Percentiles rank a stretch among this genome's conserved stretches.
Evolutionary conservation across 2,113 vertebrate species (phyloP).

Genomic region (Fregetta grallaria): DNA sequence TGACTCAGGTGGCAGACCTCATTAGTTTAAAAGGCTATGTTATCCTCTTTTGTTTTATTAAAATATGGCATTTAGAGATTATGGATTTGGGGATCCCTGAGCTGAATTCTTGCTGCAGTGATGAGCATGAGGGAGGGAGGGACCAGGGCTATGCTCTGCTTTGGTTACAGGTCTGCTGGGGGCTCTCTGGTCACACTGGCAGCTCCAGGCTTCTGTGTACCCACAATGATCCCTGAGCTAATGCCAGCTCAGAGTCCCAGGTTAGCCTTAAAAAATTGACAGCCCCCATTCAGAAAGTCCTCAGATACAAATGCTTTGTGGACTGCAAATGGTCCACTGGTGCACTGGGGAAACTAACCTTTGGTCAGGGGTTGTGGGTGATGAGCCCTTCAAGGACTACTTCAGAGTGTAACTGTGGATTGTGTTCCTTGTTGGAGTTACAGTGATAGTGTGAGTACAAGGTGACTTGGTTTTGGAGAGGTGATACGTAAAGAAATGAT

Average conservation of each 20-base stretch:
- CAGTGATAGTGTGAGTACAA: not conserved
- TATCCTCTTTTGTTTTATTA: not conserved
- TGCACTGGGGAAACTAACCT: not conserved
- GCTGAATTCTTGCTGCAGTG: not conserved
- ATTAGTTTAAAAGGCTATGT: not conserved
- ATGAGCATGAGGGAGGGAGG: not conserved
- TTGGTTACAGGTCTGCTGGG: not conserved
- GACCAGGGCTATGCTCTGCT: not conserved
- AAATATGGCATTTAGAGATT: not conserved
- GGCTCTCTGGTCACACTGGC: not conserved
- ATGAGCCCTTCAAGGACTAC: not conserved
- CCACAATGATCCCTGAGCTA: not conserved
- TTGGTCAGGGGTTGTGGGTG: not conserved
- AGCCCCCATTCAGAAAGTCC: not conserved
- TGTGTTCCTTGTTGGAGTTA: not conserved
- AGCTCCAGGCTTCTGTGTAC: not conserved
- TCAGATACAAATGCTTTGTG: not conserved
- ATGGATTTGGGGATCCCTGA: not conserved
- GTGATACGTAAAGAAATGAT: not conserved
- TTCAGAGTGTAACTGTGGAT: not conserved
- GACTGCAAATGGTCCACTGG: not conserved
- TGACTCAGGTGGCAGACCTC: not conserved
- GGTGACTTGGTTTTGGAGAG: not conserved
- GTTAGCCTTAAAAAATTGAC: not conserved
- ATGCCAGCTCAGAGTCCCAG: not conserved